These are phyloP conservation scores for Clamator glandarius DNA, from an alignment of 2,797 vertebrate genomes.

Conservation along the genomic window DNA sequence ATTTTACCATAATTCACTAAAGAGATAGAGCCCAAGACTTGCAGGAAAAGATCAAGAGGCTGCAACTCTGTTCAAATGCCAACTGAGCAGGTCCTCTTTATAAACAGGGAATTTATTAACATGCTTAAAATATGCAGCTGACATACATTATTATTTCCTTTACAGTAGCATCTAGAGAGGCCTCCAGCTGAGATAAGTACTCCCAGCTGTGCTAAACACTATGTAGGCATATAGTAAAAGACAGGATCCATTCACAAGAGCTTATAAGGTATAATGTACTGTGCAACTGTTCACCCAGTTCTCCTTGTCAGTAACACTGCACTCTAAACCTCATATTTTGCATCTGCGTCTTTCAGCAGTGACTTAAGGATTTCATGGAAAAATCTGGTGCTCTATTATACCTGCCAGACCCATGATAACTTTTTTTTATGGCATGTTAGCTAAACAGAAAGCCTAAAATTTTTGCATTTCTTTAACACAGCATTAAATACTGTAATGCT, in stretches of 20 bases:
- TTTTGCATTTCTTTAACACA: not conserved
- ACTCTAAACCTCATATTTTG: not conserved
- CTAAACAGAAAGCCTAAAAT: conserved; percentile 1
- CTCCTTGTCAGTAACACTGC: not conserved
- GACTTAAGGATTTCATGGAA: not conserved
- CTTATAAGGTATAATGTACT: not conserved
- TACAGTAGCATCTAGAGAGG: conserved; percentile 1
- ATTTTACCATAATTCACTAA: not conserved
- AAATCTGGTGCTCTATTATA: not conserved
- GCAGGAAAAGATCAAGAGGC: not conserved
- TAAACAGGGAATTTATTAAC: conserved; percentile 28
- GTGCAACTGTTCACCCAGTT: not conserved
- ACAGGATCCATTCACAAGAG: conserved; percentile 1
- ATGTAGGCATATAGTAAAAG: not conserved
- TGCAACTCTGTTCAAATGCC: not conserved
- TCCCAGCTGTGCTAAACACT: conserved; percentile 51
- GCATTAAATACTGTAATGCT: not conserved
- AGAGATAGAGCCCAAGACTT: not conserved
- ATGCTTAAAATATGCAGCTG: conserved; percentile 4
- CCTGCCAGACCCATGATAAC: not conserved
- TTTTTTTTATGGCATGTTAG: not conserved
- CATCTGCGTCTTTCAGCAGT: not conserved
- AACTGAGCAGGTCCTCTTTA: not conserved
- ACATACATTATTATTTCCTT: conserved; percentile 42
- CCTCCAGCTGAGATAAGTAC: conserved; percentile 33